These are phyloP conservation scores for Cricetomys ansorgei DNA, from an alignment of 2,113 vertebrate species.

Conservation along the genomic window DNA sequence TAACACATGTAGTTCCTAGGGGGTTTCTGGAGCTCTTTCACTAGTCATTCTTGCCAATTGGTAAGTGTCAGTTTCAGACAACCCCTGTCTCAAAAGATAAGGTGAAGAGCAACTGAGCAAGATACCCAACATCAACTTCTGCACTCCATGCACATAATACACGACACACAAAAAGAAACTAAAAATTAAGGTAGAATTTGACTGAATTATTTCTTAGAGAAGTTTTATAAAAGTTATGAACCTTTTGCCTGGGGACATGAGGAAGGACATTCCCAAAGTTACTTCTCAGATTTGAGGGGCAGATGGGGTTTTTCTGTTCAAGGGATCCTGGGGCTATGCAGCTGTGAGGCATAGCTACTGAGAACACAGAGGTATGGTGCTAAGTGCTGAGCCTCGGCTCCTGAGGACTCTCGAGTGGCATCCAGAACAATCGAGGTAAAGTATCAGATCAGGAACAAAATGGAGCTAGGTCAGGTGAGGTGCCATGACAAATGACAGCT, in stretches of 20 bases:
- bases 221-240: constrained; percentile 2
- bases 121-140: neutral
- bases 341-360: neutral
- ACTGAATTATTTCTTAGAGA: constrained; percentile 8
- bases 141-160: neutral
- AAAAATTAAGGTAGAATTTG: neutral
- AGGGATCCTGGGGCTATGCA: neutral
- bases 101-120: neutral
- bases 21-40: neutral
- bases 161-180: neutral
- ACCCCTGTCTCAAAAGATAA: neutral
- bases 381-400: neutral
- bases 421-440: neutral
- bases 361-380: neutral
- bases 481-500: neutral
- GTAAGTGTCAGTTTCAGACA: neutral
- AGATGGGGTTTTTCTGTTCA: neutral
- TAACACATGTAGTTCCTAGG: neutral
- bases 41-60: neutral
- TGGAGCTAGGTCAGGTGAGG: neutral
- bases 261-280: neutral
- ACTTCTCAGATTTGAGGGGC: neutral
- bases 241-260: neutral
- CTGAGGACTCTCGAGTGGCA: neutral
- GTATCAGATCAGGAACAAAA: neutral